Evolutionary conservation across 2,888 invertebrate genomes (phyloP).

Genomic region (Aphodius granarius): DNA sequence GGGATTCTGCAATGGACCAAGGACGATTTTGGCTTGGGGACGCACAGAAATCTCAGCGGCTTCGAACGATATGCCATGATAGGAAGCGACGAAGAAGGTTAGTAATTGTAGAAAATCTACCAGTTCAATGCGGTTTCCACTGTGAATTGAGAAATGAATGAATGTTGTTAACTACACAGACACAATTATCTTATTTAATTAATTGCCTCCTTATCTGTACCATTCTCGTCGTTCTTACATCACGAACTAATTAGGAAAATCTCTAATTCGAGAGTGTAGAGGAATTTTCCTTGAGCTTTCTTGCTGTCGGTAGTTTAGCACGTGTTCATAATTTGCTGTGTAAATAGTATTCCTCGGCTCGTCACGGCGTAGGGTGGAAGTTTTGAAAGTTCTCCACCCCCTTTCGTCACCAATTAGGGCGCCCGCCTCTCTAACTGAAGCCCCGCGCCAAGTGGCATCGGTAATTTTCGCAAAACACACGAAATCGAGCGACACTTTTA

Average conservation of each 20-base stretch:
- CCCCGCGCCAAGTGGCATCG: background rate
- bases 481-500: background rate
- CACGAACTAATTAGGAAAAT: background rate
- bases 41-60: constrained; percentile 85
- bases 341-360: background rate
- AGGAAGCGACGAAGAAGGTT: constrained; percentile 93
- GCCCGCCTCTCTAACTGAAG: background rate
- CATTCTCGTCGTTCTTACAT: background rate
- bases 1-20: constrained; percentile 97
- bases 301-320: background rate
- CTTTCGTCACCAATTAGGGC: background rate
- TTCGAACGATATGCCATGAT: constrained; percentile 96
- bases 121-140: no score
- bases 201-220: background rate
- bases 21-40: constrained; percentile 93
- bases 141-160: background rate
- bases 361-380: background rate
- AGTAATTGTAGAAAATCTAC: constrained; percentile 44
- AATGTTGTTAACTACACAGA: background rate
- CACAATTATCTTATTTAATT: no score
- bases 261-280: background rate
- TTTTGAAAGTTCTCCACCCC: background rate
- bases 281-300: background rate
- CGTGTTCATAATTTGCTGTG: background rate
- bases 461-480: background rate